Conservation (phyloP, 2,797 vertebrate genomes). For the Phaenicophaeus curvirostris region DNA sequence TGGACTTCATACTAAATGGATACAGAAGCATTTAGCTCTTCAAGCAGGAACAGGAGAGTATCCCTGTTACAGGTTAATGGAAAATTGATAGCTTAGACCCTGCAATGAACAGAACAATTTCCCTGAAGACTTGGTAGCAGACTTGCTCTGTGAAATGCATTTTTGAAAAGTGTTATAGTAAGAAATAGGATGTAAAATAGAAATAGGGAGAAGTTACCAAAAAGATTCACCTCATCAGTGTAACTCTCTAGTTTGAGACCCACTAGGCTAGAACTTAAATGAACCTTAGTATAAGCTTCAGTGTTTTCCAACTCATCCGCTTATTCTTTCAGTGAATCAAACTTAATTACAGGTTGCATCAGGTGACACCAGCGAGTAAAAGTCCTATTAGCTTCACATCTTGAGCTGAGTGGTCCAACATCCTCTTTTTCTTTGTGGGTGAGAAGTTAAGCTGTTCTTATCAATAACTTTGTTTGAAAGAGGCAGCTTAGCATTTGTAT, state of each 20-base stretch:
- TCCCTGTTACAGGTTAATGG: not conserved
- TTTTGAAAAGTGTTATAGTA: not conserved
- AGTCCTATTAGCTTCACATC: too few species aligned
- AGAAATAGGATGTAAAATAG: not conserved
- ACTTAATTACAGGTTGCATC: not conserved
- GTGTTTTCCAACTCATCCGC: not conserved
- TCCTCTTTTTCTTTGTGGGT: not conserved
- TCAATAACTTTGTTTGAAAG: not conserved
- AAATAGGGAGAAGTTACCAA: not conserved
- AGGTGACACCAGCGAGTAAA: not conserved
- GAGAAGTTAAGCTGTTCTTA: not conserved
- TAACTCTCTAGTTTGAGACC: not conserved
- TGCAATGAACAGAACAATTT: not conserved
- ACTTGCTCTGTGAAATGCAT: not conserved
- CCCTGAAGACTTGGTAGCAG: not conserved
- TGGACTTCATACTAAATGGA: not conserved
- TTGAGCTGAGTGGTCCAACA: too few species aligned
- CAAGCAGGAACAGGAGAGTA: not conserved
- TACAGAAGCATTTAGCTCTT: not conserved
- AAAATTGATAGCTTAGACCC: not conserved
- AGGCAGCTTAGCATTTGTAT: not conserved
- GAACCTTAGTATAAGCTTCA: not conserved
- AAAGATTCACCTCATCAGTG: not conserved
- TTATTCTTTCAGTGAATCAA: not conserved
- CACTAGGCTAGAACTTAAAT: not conserved